Conservation (phyloP, 2,113 vertebrate species). For the Antechinus flavipes region DNA sequence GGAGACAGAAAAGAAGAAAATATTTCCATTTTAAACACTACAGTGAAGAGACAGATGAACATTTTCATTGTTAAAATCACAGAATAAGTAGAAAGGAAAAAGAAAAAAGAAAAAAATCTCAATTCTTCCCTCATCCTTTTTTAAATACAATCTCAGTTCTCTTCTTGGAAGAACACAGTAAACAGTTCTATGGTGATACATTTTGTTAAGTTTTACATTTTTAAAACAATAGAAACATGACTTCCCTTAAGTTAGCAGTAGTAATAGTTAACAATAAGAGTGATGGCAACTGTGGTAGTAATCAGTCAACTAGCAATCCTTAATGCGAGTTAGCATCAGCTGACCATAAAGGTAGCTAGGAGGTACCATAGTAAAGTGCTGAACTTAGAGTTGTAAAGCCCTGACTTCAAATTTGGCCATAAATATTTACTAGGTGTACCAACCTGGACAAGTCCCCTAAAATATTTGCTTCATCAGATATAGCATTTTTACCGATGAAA, state of each 20-base stretch:
- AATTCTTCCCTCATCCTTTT: conserved; percentile 13
- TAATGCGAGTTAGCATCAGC: no score
- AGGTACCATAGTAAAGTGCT: no score
- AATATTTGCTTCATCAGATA: not conserved
- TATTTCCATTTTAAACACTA: conserved; percentile 46
- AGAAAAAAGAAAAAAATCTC: not conserved
- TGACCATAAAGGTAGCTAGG: not conserved
- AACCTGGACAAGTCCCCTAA: not conserved
- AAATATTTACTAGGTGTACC: not conserved
- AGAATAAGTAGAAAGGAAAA: not conserved
- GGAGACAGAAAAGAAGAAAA: not conserved
- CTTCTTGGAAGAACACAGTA: conserved; percentile 14
- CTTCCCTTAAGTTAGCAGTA: not conserved
- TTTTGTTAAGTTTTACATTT: conserved; percentile 20
- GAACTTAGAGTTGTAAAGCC: not conserved
- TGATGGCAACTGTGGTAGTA: not conserved
- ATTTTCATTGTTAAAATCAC: conserved; percentile 15
- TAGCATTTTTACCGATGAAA: no score
- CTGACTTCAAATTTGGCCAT: not conserved
- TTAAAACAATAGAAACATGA: not conserved
- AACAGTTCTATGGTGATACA: conserved; percentile 39
- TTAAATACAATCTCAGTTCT: conserved; percentile 52
- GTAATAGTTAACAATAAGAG: not conserved
- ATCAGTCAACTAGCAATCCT: not conserved
- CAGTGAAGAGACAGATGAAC: conserved; percentile 19